A percentile compares a stretch with the other conserved stretches of the same genome.
Conservation (phyloP, 2,888 invertebrate species). For the Xestia ashworthii region DNA sequence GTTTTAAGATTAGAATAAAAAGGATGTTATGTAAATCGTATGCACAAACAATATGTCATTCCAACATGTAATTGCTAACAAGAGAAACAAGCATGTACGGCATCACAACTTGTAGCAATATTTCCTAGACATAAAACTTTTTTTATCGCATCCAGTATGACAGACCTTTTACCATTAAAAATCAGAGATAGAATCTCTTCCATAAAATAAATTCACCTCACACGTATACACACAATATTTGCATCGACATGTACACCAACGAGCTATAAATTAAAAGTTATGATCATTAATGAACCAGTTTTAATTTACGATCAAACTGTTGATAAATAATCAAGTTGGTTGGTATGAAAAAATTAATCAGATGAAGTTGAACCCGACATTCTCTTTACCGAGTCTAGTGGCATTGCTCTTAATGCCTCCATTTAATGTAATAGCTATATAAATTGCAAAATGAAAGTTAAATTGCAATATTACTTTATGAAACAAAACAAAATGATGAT, state of each 20-base stretch:
- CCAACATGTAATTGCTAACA: slow-evolving; percentile 25
- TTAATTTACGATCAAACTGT: slow-evolving; percentile 83
- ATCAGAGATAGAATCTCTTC: slow-evolving; percentile 70
- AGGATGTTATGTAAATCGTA: slow-evolving; percentile 14
- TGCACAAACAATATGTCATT: slow-evolving; percentile 17
- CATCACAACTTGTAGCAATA: slow-evolving; percentile 15
- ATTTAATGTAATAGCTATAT: slow-evolving; percentile 69
- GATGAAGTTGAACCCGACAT: slow-evolving; percentile 75
- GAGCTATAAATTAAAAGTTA: slow-evolving; percentile 85
- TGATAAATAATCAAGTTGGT: slow-evolving; percentile 81
- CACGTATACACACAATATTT: slow-evolving; percentile 76
- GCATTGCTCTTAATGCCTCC: slow-evolving; percentile 68
- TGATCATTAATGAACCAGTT: slow-evolving; percentile 87
- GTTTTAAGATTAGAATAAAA: slow-evolving; percentile 48
- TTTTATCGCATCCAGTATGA: slow-evolving; percentile 50
- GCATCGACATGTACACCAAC: slow-evolving; percentile 78
- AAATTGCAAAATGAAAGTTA: slow-evolving; percentile 66
- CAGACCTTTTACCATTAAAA: slow-evolving; percentile 60
- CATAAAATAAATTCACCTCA: slow-evolving; percentile 76
- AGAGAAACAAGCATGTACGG: slow-evolving; percentile 24
- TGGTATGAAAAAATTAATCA: slow-evolving; percentile 80
- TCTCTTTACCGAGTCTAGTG: slow-evolving; percentile 68
- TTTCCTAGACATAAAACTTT: slow-evolving; percentile 52
- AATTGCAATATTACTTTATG: slow-evolving; percentile 65
- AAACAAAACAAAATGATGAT: slow-evolving; percentile 62